A percentile compares a stretch with the other conserved stretches of the same genome.
These are phyloP conservation scores for Prolemur simus DNA, from an alignment of 2,113 vertebrate species.

Conservation along the genomic window DNA sequence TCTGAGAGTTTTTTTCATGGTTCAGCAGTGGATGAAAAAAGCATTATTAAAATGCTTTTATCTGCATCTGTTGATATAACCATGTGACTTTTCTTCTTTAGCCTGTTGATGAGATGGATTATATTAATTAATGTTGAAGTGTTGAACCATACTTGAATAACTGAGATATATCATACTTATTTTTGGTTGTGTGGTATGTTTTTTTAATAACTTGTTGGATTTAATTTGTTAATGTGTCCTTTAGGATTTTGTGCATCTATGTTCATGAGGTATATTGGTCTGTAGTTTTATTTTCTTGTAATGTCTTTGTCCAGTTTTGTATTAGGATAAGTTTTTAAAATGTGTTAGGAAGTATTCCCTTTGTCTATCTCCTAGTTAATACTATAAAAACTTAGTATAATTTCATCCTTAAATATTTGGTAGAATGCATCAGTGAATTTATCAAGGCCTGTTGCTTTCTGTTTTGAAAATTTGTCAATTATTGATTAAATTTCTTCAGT, in stretches of 20 bases:
- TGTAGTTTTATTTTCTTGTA: neutral
- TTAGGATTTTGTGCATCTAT: neutral
- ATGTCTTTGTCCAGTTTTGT: neutral
- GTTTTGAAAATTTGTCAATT: neutral
- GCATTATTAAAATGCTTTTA: too few relatives aligned
- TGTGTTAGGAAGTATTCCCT: neutral
- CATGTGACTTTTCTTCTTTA: neutral
- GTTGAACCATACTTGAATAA: neutral
- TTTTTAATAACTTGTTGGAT: neutral
- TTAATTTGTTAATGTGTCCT: neutral
- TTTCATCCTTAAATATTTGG: neutral
- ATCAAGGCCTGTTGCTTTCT: neutral
- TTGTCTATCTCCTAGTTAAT: neutral
- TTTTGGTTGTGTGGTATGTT: neutral
- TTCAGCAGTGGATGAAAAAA: neutral
- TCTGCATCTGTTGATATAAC: neutral
- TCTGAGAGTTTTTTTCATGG: neutral
- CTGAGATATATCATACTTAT: neutral
- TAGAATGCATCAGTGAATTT: neutral
- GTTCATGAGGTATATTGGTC: neutral
- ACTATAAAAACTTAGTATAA: neutral
- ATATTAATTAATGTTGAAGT: neutral
- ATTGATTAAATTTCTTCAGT: neutral
- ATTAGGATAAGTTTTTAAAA: neutral
- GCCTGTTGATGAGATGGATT: neutral